phyloP scores from a whole-genome alignment of 1,140 invertebrate species.

The Homarus americanus region DNA sequence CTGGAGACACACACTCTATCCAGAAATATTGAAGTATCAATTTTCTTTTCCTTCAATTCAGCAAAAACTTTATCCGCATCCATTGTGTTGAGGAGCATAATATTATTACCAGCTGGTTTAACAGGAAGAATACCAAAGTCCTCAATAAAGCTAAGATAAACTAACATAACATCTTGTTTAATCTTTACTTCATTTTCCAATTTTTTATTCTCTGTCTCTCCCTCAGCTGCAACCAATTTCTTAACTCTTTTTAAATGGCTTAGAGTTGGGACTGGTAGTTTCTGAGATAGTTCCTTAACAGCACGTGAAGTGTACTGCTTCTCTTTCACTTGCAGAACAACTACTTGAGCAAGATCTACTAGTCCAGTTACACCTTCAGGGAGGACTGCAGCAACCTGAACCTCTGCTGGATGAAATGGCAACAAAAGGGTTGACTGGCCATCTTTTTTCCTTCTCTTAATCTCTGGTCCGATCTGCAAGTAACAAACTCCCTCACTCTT shows the following conservation, averaged over 20 bases:
- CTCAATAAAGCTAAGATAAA: slow-evolving; percentile 35
- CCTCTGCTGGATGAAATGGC: slow-evolving; percentile 12
- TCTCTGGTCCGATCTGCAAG: slow-evolving; percentile 55
- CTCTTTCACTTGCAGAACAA: slow-evolving; percentile 45
- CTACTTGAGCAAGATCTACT: slow-evolving; percentile 45
- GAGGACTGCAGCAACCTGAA: slow-evolving; percentile 51
- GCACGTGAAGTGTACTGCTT: slow-evolving; percentile 57
- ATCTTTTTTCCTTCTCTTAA: slow-evolving; percentile 42
- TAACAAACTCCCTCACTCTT: slow-evolving; percentile 60
- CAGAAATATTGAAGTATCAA: slow-evolving; percentile 38
- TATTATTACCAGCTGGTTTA: not conserved
- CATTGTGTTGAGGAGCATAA: slow-evolving; percentile 3
- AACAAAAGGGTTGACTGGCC: not conserved
- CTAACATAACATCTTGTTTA: slow-evolving; percentile 10
- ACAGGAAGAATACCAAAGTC: slow-evolving; percentile 42
- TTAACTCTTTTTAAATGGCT: slow-evolving; percentile 71
- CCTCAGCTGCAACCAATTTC: slow-evolving; percentile 5
- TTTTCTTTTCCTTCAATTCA: slow-evolving; percentile 21
- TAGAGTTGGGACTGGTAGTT: slow-evolving; percentile 62
- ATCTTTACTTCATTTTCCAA: slow-evolving; percentile 1
- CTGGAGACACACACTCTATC: slow-evolving; percentile 34
- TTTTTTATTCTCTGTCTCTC: not conserved
- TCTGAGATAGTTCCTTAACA: slow-evolving; percentile 58
- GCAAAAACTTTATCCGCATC: not conserved
- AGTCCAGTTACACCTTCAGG: slow-evolving; percentile 56